phyloP scores from a whole-genome alignment of 2,888 invertebrate genomes.

The Andrena minutula region DNA sequence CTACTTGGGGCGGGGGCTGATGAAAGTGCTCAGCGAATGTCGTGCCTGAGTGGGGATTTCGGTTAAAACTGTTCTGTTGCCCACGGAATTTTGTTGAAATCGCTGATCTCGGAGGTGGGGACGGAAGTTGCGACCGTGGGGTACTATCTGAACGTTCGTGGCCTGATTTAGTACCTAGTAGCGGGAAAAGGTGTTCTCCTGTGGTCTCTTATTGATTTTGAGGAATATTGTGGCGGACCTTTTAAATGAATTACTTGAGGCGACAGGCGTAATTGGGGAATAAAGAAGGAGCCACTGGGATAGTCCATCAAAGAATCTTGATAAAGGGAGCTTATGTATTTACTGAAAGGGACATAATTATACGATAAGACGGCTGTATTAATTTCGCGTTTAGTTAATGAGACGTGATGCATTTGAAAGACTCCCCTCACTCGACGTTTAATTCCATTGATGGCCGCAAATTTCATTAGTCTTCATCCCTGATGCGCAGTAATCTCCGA shows the following conservation, averaged over 20 bases:
- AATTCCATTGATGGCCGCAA: constrained; percentile 37
- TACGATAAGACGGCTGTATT: background rate
- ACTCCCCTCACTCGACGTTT: background rate
- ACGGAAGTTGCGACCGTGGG: background rate
- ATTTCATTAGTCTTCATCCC: constrained; percentile 69
- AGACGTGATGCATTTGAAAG: constrained; percentile 8
- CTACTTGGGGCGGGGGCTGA: background rate
- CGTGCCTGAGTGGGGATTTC: background rate
- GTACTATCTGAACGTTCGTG: constrained; percentile 10
- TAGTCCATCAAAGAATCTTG: background rate
- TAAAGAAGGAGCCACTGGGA: background rate
- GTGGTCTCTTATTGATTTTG: background rate
- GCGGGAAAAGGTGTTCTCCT: background rate
- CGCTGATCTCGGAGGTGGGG: background rate
- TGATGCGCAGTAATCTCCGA: constrained; percentile 80
- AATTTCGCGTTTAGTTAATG: constrained; percentile 18
- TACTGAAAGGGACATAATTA: background rate
- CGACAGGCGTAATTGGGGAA: too few species aligned
- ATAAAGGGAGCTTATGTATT: background rate
- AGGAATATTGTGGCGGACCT: too few species aligned
- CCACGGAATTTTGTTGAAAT: constrained; percentile 3
- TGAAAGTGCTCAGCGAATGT: background rate
- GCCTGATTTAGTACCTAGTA: constrained; percentile 13
- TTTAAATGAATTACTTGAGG: too few species aligned
- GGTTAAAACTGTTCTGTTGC: background rate